Evolutionary conservation across 2,888 invertebrate genomes (phyloP).

Genomic region (Elysia crispata): DNA sequence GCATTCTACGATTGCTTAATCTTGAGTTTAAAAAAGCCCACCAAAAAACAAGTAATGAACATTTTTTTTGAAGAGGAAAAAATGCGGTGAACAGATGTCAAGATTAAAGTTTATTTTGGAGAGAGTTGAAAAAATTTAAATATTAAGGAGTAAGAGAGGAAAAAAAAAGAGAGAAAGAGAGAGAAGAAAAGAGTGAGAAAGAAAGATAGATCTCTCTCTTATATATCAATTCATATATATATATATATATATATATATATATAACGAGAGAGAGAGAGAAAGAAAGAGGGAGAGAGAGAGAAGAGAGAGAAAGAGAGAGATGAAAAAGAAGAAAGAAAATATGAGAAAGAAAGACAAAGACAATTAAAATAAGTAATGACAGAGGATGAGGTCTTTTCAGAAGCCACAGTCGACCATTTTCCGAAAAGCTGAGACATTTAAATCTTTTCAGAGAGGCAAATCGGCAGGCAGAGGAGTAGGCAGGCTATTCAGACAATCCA

Average conservation of each 20-base stretch:
- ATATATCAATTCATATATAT: not conserved
- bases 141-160: conserved; percentile 1
- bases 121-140: not conserved
- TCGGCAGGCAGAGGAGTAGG: not conserved
- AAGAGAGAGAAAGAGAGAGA: not conserved
- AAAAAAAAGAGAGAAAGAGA: conserved; percentile 16
- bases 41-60: too few species aligned
- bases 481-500: not conserved
- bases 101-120: not conserved
- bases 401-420: too few species aligned
- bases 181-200: not conserved
- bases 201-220: not conserved
- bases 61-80: not conserved
- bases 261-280: not conserved
- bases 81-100: not conserved
- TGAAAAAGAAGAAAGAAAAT: conserved; percentile 5
- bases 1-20: too few species aligned
- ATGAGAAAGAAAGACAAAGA: not conserved
- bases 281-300: conserved; percentile 13
- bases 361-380: too few species aligned
- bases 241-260: conserved; percentile 12
- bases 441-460: too few species aligned
- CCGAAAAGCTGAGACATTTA: too few species aligned
- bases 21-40: too few species aligned
- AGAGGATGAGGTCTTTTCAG: not conserved